These are phyloP conservation scores for Mya arenaria DNA, from an alignment of 1,140 invertebrate species.

Conservation along the genomic window DNA sequence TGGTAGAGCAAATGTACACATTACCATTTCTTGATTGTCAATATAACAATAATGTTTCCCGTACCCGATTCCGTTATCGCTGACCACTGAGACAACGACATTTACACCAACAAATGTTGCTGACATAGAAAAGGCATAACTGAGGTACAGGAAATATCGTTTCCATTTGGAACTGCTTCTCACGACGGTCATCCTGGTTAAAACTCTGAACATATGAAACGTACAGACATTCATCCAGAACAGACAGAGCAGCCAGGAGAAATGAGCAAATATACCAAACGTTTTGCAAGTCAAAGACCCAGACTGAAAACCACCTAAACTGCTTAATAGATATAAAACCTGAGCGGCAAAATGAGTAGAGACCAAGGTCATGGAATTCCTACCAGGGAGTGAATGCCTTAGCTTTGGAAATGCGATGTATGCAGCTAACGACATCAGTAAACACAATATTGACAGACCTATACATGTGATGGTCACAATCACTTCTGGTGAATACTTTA, in stretches of 20 bases:
- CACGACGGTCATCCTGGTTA: background rate
- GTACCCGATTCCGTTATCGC: conserved; percentile 15
- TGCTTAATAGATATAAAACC: conserved; percentile 13
- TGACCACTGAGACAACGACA: too few relatives aligned
- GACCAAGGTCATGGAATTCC: background rate
- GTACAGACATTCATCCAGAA: conserved; percentile 40
- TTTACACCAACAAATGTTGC: background rate
- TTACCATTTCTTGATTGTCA: background rate
- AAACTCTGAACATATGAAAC: conserved; percentile 42
- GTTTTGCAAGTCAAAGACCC: background rate
- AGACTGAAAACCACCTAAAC: background rate
- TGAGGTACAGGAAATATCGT: background rate
- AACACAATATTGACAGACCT: too few relatives aligned
- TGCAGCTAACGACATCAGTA: too few relatives aligned
- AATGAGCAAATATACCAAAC: conserved; percentile 1
- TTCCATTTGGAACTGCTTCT: too few relatives aligned
- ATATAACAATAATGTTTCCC: conserved; percentile 46
- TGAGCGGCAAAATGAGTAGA: conserved; percentile 1
- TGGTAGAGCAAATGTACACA: conserved; percentile 28
- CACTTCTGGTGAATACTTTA: too few relatives aligned
- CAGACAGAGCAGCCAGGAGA: background rate
- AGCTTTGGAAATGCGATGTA: too few relatives aligned
- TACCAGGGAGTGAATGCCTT: conserved; percentile 8
- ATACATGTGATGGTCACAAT: too few relatives aligned
- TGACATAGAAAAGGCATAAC: conserved; percentile 5